phyloP scores from a whole-genome alignment of 2,113 vertebrate species.

The Pipa parva region DNA sequence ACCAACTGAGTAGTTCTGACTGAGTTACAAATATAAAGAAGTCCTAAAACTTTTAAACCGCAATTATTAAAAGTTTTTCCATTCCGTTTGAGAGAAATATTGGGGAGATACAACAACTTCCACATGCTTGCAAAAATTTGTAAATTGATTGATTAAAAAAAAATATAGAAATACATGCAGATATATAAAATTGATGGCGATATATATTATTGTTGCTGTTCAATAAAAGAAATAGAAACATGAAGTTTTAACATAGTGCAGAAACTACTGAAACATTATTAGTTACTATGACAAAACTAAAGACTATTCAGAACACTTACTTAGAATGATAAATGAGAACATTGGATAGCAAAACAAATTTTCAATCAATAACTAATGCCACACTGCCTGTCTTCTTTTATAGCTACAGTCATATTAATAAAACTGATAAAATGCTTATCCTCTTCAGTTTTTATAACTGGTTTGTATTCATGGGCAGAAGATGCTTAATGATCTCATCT shows the following conservation, averaged over 20 bases:
- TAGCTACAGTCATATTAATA: conserved; percentile 33
- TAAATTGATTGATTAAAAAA: too few species aligned
- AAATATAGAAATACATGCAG: too few species aligned
- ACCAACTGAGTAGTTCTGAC: too few species aligned
- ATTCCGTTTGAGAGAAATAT: too few species aligned
- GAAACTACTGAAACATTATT: neutral
- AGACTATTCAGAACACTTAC: conserved; percentile 43
- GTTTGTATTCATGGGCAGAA: conserved; percentile 51
- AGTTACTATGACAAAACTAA: conserved; percentile 7
- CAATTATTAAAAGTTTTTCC: too few species aligned
- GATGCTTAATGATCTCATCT: conserved; percentile 52
- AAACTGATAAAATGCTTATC: conserved; percentile 32
- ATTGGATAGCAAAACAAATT: conserved; percentile 45
- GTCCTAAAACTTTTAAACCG: too few species aligned
- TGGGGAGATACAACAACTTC: too few species aligned
- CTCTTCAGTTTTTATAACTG: conserved; percentile 35
- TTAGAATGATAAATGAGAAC: conserved; percentile 33
- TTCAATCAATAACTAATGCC: conserved; percentile 46
- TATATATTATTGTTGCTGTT: too few species aligned
- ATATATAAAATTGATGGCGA: too few species aligned
- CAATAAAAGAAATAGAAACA: too few species aligned
- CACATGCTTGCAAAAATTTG: too few species aligned
- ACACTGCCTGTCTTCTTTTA: conserved; percentile 17
- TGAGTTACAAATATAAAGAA: too few species aligned
- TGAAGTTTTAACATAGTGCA: neutral